Conservation (phyloP, 37 sponge, comb jelly and placozoan genomes). For the Haliclona indistincta region DNA sequence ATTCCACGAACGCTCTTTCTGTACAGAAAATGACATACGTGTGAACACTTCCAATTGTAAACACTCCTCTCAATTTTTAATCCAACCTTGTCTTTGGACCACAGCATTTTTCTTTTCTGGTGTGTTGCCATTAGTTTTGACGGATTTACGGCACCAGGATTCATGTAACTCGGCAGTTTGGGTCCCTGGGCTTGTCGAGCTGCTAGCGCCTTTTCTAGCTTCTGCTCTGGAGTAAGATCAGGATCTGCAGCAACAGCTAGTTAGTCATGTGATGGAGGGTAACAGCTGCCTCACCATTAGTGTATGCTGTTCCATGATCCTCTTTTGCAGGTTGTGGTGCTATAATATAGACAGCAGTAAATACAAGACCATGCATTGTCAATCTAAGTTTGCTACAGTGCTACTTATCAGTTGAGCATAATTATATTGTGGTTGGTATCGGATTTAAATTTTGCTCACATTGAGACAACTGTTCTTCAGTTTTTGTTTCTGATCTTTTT, state of each 20-base stretch:
- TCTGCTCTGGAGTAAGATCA: not conserved
- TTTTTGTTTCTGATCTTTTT: no score
- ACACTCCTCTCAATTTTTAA: not conserved
- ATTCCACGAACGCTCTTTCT: conserved; percentile 11
- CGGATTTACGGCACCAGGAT: conserved; percentile 27
- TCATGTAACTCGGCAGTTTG: conserved; percentile 4
- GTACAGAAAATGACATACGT: not conserved
- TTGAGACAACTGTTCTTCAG: no score
- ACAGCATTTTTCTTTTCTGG: conserved; percentile 56
- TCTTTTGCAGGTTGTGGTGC: no score
- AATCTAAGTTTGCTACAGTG: no score
- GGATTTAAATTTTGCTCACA: no score
- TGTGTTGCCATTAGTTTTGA: conserved; percentile 20
- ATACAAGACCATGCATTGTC: no score
- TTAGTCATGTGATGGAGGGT: no score
- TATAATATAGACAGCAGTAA: no score
- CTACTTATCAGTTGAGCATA: no score
- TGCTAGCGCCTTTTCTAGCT: not conserved
- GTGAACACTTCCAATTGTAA: not conserved
- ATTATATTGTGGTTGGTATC: no score
- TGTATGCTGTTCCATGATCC: no score
- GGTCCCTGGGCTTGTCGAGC: not conserved
- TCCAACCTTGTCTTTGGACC: conserved; percentile 56
- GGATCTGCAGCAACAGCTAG: not conserved
- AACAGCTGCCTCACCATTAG: no score